phyloP scores from a whole-genome alignment of 37 sponge, comb jelly and placozoan genomes.

The Chondrilla cf. caribensis region DNA sequence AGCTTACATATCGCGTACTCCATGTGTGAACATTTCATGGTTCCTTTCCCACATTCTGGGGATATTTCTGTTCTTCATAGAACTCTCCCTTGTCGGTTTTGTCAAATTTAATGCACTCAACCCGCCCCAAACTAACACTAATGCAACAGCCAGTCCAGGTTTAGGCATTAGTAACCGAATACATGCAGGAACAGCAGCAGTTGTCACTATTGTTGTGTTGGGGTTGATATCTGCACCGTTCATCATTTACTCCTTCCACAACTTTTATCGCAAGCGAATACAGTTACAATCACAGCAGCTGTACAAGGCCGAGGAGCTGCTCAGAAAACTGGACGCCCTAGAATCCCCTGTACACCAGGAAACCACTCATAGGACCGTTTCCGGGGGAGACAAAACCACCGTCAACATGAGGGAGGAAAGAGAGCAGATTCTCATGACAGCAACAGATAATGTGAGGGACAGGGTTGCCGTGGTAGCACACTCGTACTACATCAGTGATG shows the following conservation, averaged over 20 bases:
- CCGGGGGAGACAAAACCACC: background rate
- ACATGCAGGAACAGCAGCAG: conserved; percentile 19
- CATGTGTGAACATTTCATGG: conserved; percentile 40
- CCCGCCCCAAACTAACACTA: no score
- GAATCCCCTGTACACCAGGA: background rate
- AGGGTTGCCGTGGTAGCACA: no score
- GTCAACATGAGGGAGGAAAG: background rate
- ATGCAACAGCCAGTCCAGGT: no score
- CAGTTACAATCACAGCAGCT: background rate
- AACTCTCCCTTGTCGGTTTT: conserved; percentile 55
- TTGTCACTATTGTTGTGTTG: background rate
- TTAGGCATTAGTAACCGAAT: background rate
- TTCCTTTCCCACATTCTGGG: conserved; percentile 68
- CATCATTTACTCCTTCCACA: background rate
- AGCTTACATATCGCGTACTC: conserved; percentile 2
- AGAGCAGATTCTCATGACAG: no score
- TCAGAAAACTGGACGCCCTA: background rate
- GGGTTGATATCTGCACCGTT: background rate
- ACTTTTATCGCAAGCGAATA: background rate
- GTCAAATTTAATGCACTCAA: conserved; percentile 51
- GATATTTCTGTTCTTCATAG: conserved; percentile 51
- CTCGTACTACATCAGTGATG: no score
- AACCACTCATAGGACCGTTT: background rate
- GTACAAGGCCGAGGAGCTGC: conserved; percentile 3
- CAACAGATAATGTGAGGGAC: no score